Conservation (phyloP, 2,888 invertebrate species). For the Mesorhabditis belari region DNA sequence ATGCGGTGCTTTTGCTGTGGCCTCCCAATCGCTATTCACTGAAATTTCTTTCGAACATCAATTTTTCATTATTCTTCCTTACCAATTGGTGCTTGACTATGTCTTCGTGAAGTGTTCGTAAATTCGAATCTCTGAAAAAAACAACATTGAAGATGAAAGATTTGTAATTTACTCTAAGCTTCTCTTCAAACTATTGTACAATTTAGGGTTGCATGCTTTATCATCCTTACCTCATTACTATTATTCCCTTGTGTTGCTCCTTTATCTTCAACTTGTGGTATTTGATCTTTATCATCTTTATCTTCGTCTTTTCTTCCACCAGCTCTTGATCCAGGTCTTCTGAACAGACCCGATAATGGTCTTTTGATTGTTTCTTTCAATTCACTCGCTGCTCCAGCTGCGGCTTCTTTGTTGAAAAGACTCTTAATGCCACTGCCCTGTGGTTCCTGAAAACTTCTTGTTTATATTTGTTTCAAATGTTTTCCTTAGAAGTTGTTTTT, state of each 20-base stretch:
- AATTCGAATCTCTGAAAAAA: neutral
- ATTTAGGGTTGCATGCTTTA: too few relatives aligned
- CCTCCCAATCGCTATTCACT: constrained; percentile 6
- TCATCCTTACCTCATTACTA: too few relatives aligned
- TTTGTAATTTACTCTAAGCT: neutral
- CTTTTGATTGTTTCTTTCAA: constrained; percentile 37
- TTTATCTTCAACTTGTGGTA: too few relatives aligned
- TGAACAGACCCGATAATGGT: constrained; percentile 36
- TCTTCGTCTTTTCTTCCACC: constrained; percentile 15
- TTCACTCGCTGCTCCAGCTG: constrained; percentile 7
- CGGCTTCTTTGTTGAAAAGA: constrained; percentile 7
- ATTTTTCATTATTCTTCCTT: too few relatives aligned
- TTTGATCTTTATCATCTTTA: too few relatives aligned
- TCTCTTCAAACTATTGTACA: too few relatives aligned
- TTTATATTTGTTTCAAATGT: neutral
- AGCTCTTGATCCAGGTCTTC: constrained; percentile 23
- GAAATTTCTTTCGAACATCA: too few relatives aligned
- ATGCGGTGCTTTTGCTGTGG: constrained; percentile 11
- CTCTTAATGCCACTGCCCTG: constrained; percentile 7
- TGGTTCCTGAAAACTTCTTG: neutral
- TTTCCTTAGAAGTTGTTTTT: neutral
- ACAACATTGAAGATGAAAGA: neutral
- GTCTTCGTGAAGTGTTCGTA: too few relatives aligned
- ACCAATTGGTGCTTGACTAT: too few relatives aligned
- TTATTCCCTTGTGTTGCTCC: too few relatives aligned